Evolutionary conservation across 2,888 invertebrate species (phyloP).

Genomic region (Tholera decimalis): DNA sequence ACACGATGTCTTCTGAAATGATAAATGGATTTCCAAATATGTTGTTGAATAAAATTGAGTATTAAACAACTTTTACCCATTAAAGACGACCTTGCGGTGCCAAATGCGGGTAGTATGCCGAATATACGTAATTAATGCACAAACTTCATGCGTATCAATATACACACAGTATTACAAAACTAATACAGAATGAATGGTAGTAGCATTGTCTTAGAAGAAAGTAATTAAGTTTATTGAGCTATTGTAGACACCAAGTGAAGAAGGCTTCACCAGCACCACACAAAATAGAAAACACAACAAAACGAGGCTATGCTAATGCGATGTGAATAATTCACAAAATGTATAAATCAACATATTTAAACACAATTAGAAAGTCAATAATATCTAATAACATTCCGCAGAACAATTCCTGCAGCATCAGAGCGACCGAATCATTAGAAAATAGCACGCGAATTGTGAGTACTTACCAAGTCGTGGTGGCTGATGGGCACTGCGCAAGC

Average conservation of each 20-base stretch:
- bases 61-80: constrained; percentile 64
- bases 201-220: constrained; percentile 8
- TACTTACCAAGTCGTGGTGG: constrained; percentile 58
- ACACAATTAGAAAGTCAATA: constrained; percentile 69
- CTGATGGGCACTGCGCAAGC: constrained; percentile 15
- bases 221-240: constrained; percentile 15
- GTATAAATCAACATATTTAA: constrained; percentile 70
- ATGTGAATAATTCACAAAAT: constrained; percentile 64
- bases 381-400: constrained; percentile 64
- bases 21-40: constrained; percentile 52
- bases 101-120: constrained; percentile 62
- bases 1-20: constrained; percentile 39
- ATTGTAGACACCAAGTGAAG: constrained; percentile 25
- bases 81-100: constrained; percentile 59
- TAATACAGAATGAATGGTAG: not conserved
- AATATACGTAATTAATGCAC: constrained; percentile 45
- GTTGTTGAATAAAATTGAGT: constrained; percentile 39
- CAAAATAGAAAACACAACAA: constrained; percentile 55
- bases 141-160: constrained; percentile 41
- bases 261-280: constrained; percentile 22
- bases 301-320: constrained; percentile 52
- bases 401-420: constrained; percentile 64
- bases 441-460: constrained; percentile 59
- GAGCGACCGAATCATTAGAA: constrained; percentile 65
- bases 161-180: constrained; percentile 16